Evolutionary conservation across 2,888 invertebrate genomes (phyloP), one percentile per base, ranked within the genome.

Genomic region (Hoplodrina blanda): DNA sequence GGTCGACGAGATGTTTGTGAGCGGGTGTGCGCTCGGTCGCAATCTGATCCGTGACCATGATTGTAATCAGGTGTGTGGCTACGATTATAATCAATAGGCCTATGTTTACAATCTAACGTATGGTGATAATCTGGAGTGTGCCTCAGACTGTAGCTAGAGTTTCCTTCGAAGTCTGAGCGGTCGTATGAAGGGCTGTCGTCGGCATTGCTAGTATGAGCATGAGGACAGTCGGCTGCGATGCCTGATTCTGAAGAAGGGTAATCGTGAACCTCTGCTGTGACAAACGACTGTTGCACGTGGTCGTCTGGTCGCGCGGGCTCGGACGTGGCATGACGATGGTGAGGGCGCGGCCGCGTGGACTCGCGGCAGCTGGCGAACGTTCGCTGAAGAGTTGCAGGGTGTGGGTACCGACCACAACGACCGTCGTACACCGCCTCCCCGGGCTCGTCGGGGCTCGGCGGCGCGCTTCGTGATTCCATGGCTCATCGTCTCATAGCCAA

Each of bases 371-470:
- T 96, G 81, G 96, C 95, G 77, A 94, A 96, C 5, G 93, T 91
- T 71, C 95, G 90, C 82, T 95, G 95, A 63, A 96, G 90, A n/a
- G 93, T 87, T 15, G 97, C 97, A 78, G 90, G 97, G 65, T 90
- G 93, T 60, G 91, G 97, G 90, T 97, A 97, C 74, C 97, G 97
- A 80, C 97, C 97, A 83, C 98, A 97, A 73, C 97, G 98, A 78
- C 97, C 97, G 92, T 98, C 98, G 94, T 97, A 97, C 93, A 98
- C 96, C 96, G 95, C 96, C 94, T 95, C 95, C 94, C 96, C 96
- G 85, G 94, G 88, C 89, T 96, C 96, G 91, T 96, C 96, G 94
- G 96, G 96, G 94, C 96, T 95, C 90, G 96, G 96, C 96, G 96
- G 96, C 95, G 96, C 95, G 90, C 96, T 96, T 87, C 95, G 96